Conservation (phyloP, 2,797 vertebrate genomes). For the Parauchenoglanis ngamensis region DNA sequence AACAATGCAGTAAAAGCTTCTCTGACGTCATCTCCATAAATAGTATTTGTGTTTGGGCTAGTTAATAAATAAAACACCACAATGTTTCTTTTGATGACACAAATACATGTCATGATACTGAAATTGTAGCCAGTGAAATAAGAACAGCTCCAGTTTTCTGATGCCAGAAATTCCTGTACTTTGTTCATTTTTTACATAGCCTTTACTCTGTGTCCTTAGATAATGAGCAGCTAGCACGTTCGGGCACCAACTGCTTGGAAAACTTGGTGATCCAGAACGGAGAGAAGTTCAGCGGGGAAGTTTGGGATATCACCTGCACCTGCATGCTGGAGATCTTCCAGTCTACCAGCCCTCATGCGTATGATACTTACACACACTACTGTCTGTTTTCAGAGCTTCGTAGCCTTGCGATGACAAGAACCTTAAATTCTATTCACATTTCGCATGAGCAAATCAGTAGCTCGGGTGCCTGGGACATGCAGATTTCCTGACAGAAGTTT, state of each 20-base stretch:
- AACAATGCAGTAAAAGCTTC: background rate
- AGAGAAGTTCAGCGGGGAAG: conserved; percentile 90
- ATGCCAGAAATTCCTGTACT: background rate
- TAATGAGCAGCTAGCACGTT: conserved; percentile 95
- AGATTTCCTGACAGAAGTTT: background rate
- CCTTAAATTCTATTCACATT: background rate
- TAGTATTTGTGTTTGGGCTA: background rate
- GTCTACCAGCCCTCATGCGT: conserved; percentile 92
- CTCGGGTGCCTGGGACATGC: background rate
- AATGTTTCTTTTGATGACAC: background rate
- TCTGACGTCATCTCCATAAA: background rate
- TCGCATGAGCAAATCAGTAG: background rate
- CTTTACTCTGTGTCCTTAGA: conserved; percentile 71
- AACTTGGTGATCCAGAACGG: conserved; percentile 95
- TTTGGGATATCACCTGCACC: conserved; percentile 90
- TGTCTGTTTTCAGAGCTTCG: conserved; percentile 4
- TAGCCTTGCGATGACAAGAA: background rate
- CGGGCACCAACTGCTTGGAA: conserved; percentile 94
- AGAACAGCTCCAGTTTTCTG: background rate
- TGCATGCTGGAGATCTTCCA: conserved; percentile 98
- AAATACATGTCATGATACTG: background rate
- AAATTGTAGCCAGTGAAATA: background rate
- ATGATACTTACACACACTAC: conserved; percentile 61
- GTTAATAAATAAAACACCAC: background rate
- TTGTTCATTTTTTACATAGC: background rate